Conservation (phyloP, 2,797 vertebrate genomes). For the Hemibagrus guttatus region DNA sequence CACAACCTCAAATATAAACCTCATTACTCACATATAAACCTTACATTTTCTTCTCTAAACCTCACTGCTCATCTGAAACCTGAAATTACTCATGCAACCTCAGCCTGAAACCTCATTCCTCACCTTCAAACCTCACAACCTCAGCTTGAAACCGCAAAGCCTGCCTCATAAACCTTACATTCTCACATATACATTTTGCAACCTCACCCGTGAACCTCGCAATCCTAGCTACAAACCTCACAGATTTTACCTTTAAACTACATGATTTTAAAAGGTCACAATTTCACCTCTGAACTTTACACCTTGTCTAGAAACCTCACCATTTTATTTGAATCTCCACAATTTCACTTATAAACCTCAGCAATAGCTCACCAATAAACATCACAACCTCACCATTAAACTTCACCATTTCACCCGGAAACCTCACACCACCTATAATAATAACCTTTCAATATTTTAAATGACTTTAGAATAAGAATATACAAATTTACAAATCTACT, state of each 20-base stretch:
- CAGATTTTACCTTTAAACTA: neutral
- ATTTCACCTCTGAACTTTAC: neutral
- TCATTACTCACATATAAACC: neutral
- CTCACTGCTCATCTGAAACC: neutral
- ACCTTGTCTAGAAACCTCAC: neutral
- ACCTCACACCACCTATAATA: neutral
- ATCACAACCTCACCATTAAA: neutral
- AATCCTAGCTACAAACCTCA: neutral
- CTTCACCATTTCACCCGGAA: neutral
- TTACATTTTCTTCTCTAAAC: neutral
- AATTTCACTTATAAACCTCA: neutral
- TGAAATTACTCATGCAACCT: neutral
- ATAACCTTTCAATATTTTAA: neutral
- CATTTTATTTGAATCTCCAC: neutral
- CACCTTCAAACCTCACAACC: neutral
- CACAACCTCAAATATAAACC: neutral
- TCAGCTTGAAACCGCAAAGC: too few species aligned
- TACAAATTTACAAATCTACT: neutral
- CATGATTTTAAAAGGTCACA: neutral
- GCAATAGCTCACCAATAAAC: neutral
- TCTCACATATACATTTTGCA: neutral
- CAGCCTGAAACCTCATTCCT: neutral
- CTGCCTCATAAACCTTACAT: neutral
- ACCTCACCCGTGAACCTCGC: neutral
- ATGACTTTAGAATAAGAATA: neutral